Base-by-base conservation (phyloP, 2,113 vertebrate genomes). In the Xenopus laevis region DNA sequence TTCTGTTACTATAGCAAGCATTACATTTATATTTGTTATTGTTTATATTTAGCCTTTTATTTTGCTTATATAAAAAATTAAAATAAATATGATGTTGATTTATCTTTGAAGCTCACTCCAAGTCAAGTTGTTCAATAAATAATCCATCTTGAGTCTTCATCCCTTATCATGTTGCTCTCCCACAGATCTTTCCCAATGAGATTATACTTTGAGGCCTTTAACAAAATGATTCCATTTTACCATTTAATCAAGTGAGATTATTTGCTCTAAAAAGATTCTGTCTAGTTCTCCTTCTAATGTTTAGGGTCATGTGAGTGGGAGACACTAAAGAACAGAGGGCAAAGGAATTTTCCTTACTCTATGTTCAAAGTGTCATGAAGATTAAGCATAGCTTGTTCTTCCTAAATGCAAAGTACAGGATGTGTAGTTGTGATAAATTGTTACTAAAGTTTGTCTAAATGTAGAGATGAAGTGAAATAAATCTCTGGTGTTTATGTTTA, bases 401-500 rank as follows among this genome's bases (percentile, higher is more conserved):
- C 50, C 68, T 70, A 77, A 77, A 77, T 70, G 67, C 67, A 77
- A 77, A 77, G 74, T 77, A 77, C 74, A 77, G 61, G 63, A 61
- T 77, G 33, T 46, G 66, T 77, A 64, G 74, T 77, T 69, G 74
- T 77, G 74, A 77, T 77, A 77, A 77, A 77, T 77, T 70, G 74
- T 77, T 77, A 64, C 59, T 64, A 70, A 77, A 64, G 66, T 77
- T 77, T 77, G 66, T 70, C 66, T 77, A 70, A 77, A 69, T 77
- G 66, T 77, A 60, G 50, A 77, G 67, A 70, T 27, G 59, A 70
- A 62, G 66, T 63, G 47, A 70, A 77, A 70, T 70, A 77, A 77
- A 77, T 77, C 74, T 77, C 74, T 63, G 15, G 74, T 77, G 74
- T 77, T 77, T 70, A 77, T 77, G 74, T 77, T 77, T 70, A 77